Evolutionary conservation across 2,113 vertebrate species (phyloP), one percentile per base, ranked within the genome.

Genomic region (Ascaphus truei): DNA sequence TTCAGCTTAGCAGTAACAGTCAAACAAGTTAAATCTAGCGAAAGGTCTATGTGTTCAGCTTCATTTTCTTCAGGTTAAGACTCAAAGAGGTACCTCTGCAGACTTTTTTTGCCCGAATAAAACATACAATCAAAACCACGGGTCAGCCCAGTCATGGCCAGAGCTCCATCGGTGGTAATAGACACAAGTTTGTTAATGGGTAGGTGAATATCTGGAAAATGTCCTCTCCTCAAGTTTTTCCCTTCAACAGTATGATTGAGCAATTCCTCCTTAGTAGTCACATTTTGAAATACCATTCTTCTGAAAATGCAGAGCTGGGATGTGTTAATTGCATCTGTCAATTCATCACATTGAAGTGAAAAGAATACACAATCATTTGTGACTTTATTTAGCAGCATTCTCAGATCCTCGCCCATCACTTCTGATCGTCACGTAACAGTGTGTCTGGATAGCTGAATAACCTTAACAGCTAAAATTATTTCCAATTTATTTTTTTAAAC

Each of bases 1-100:
- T 74, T 27, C 64, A 53, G 59, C 51, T 71, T 65, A 22, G 29
- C 12, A 48, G 51, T 56, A 15, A 3, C 25, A n/a, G n/a, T n/a
- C n/a, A n/a, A n/a, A n/a, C n/a, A n/a, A n/a, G n/a, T n/a, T n/a
- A n/a, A n/a, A n/a, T n/a, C n/a, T n/a, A n/a, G n/a, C n/a, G n/a
- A n/a, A n/a, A n/a, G 22, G 18, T 34, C 57, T 48, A 29, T 55
- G 58, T 72, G 55, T 37, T 51, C 50, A 29, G 57, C 39, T 0
- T 55, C 51, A 57, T 60, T 69, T 62, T 76, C 74, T 75, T 55
- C 62, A 57, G 77, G 41, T 77, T 12, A 2, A 53, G 26, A 1
- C 2, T 6, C 39, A 58, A 0, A 12, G n/a, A 71, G 1, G 77
- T 65, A 73, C 20, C 66, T 71, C 47, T 60, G 74, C 3, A 71